These are phyloP conservation scores for Galerucella nymphaeae DNA, from an alignment of 2,888 invertebrate genomes.

Conservation along the genomic window DNA sequence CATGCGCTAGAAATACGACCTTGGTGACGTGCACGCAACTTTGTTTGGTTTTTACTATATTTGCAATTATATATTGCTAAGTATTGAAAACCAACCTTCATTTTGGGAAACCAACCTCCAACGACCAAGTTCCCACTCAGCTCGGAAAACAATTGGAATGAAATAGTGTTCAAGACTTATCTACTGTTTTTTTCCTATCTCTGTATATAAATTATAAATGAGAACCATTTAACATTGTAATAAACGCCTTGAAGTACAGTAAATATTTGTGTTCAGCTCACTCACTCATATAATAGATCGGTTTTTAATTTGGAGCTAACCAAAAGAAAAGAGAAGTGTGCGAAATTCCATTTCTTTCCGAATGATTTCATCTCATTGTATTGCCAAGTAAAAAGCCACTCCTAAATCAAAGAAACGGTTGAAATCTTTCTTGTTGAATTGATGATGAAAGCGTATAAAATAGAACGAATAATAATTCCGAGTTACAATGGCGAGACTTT, in stretches of 20 bases:
- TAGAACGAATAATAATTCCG: slow-evolving; percentile 17
- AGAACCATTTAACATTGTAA: not conserved
- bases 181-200: too few relatives aligned
- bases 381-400: slow-evolving; percentile 11
- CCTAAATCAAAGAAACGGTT: slow-evolving; percentile 13
- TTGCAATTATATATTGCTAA: too few relatives aligned
- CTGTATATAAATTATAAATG: too few relatives aligned
- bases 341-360: not conserved
- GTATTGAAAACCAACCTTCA: too few relatives aligned
- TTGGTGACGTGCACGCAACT: too few relatives aligned
- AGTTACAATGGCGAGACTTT: slow-evolving; percentile 9
- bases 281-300: not conserved
- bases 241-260: not conserved
- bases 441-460: slow-evolving; percentile 23
- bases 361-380: slow-evolving; percentile 17
- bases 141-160: too few relatives aligned
- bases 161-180: too few relatives aligned
- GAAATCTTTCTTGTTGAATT: slow-evolving; percentile 19
- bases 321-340: not conserved
- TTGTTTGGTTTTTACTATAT: too few relatives aligned
- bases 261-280: not conserved
- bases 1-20: too few relatives aligned
- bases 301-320: not conserved
- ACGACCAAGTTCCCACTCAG: too few relatives aligned
- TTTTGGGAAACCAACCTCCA: too few relatives aligned